Conservation (phyloP, 2,113 vertebrate species). For the Ictidomys tridecemlineatus region DNA sequence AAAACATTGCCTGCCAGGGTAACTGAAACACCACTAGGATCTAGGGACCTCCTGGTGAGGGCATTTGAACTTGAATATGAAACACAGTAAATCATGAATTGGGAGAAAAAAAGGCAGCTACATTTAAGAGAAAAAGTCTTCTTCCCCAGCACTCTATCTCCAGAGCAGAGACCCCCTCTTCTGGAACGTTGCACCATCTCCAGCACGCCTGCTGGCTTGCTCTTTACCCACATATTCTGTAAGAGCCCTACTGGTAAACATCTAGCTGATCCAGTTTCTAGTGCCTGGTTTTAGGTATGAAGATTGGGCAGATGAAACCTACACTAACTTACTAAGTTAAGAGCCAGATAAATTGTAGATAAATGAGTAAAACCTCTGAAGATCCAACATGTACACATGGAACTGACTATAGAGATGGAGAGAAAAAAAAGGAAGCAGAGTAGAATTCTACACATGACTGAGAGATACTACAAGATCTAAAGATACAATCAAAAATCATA, state of each 20-base stretch:
- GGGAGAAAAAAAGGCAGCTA: background rate
- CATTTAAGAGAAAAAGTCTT: background rate
- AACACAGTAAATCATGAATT: background rate
- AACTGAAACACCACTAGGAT: background rate
- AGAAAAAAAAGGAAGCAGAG: background rate
- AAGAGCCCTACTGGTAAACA: background rate
- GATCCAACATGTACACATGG: background rate
- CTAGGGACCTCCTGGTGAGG: background rate
- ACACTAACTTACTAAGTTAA: background rate
- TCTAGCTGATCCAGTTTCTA: background rate
- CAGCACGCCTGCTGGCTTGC: background rate
- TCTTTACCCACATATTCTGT: background rate
- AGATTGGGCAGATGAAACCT: background rate
- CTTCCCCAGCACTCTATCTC: background rate
- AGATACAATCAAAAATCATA: background rate
- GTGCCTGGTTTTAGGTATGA: background rate
- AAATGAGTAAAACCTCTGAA: background rate
- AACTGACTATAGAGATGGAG: background rate
- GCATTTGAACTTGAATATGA: slow-evolving; percentile 21
- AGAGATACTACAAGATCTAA: background rate
- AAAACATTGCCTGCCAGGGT: background rate
- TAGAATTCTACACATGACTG: background rate
- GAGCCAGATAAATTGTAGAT: background rate
- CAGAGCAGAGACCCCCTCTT: background rate
- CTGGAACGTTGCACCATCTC: background rate